phyloP scores from a whole-genome alignment of 2,888 invertebrate genomes.

The Drosophila nr. perissopoda region DNA sequence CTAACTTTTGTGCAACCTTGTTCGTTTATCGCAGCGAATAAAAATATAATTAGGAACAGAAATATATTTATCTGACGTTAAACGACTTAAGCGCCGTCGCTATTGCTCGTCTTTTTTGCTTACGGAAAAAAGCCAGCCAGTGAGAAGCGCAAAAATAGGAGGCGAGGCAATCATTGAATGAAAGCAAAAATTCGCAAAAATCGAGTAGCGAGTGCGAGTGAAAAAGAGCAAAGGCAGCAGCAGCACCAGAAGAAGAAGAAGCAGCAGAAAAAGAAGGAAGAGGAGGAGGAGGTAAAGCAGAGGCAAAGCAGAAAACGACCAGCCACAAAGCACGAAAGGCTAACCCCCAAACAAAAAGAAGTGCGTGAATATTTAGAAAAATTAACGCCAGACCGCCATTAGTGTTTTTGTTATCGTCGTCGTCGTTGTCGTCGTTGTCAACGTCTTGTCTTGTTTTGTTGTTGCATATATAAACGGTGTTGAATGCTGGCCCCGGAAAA shows the following conservation, averaged over 20 bases:
- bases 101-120: conserved; percentile 46
- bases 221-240: conserved; percentile 58
- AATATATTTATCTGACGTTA: conserved; percentile 57
- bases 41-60: conserved; percentile 65
- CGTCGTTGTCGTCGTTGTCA: conserved; percentile 46
- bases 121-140: conserved; percentile 34
- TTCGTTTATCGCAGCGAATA: conserved; percentile 66
- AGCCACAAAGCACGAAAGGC: conserved; percentile 72
- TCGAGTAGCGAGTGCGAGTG: conserved; percentile 59
- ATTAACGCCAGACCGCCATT: conserved; percentile 71
- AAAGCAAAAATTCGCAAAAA: conserved; percentile 61
- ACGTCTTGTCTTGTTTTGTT: conserved; percentile 42
- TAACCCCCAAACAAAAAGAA: conserved; percentile 64
- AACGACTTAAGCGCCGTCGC: conserved; percentile 48
- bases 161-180: conserved; percentile 58
- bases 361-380: conserved; percentile 75
- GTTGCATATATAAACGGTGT: conserved; percentile 44
- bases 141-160: conserved; percentile 47
- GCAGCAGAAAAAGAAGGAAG: conserved; percentile 25
- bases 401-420: conserved; percentile 64
- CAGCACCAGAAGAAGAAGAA: conserved; percentile 38
- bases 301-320: conserved; percentile 57
- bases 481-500: conserved; percentile 60
- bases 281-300: conserved; percentile 29
- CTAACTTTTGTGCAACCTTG: conserved; percentile 61